phyloP scores from a whole-genome alignment of 2,888 invertebrate species.

The Pollenia labialis region DNA sequence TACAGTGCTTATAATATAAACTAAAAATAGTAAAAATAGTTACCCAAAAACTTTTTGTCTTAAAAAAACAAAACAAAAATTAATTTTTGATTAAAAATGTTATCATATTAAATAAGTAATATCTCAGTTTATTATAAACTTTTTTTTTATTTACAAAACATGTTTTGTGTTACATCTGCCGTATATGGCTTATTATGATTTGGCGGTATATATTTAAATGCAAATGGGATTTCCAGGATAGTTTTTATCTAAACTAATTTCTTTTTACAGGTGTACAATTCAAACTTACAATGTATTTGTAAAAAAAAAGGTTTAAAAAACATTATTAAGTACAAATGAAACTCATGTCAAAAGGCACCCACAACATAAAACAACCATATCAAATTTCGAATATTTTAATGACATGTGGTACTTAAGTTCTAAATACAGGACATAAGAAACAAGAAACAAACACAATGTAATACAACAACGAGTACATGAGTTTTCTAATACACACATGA shows the following conservation, averaged over 20 bases:
- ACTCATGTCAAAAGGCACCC: slow-evolving; percentile 69
- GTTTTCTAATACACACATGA: slow-evolving; percentile 22
- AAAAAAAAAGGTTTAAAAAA: slow-evolving; percentile 42
- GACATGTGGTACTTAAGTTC: slow-evolving; percentile 32
- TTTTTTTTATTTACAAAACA: no score
- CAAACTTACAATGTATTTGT: slow-evolving; percentile 39
- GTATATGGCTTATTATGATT: no score
- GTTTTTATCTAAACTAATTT: background rate
- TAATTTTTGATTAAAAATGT: no score
- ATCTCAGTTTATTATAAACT: no score
- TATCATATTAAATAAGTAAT: no score
- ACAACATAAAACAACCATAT: slow-evolving; percentile 64
- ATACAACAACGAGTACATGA: slow-evolving; percentile 29
- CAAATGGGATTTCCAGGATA: background rate
- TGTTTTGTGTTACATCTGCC: no score
- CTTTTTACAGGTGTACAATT: slow-evolving; percentile 36
- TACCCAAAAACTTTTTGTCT: no score
- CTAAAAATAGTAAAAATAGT: no score
- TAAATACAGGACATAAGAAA: slow-evolving; percentile 7
- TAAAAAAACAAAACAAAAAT: no score
- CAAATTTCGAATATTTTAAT: slow-evolving; percentile 63
- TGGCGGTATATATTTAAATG: no score
- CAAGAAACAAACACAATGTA: slow-evolving; percentile 25
- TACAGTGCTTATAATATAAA: no score
- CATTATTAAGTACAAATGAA: slow-evolving; percentile 59